Evolutionary conservation across 2,888 invertebrate genomes (phyloP).

Genomic region (Scrobipalpa atriplicella): DNA sequence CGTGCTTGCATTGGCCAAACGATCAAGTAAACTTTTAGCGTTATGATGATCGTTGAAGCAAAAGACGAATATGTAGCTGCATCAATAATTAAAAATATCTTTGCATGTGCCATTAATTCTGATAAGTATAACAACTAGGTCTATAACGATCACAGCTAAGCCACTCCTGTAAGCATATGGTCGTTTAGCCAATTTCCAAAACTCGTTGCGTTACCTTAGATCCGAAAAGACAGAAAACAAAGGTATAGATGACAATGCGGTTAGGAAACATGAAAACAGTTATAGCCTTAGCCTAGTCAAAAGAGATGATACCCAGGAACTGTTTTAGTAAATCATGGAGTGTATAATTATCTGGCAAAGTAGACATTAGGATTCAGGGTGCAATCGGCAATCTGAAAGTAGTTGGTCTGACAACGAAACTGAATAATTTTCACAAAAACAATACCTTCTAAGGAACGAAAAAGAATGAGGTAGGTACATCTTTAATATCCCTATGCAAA

Average conservation of each 20-base stretch:
- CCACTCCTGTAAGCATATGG: constrained; percentile 20
- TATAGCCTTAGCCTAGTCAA: constrained; percentile 30
- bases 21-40: constrained; percentile 29
- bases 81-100: not conserved
- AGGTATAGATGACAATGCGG: constrained; percentile 55
- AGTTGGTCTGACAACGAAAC: no score
- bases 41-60: constrained; percentile 5
- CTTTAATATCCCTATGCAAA: no score
- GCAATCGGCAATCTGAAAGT: no score
- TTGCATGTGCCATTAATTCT: not conserved
- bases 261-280: constrained; percentile 38
- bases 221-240: constrained; percentile 65
- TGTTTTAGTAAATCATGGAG: no score
- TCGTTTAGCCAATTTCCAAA: constrained; percentile 35
- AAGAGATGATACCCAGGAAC: no score
- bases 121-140: not conserved
- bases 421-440: no score
- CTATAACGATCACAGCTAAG: constrained; percentile 16
- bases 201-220: constrained; percentile 59
- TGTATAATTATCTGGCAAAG: no score
- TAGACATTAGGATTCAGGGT: no score
- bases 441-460: no score
- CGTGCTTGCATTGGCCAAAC: constrained; percentile 28
- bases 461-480: no score
- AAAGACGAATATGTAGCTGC: not conserved